Conservation (phyloP, 2,113 vertebrate species). For the Lethenteron reissneri region DNA sequence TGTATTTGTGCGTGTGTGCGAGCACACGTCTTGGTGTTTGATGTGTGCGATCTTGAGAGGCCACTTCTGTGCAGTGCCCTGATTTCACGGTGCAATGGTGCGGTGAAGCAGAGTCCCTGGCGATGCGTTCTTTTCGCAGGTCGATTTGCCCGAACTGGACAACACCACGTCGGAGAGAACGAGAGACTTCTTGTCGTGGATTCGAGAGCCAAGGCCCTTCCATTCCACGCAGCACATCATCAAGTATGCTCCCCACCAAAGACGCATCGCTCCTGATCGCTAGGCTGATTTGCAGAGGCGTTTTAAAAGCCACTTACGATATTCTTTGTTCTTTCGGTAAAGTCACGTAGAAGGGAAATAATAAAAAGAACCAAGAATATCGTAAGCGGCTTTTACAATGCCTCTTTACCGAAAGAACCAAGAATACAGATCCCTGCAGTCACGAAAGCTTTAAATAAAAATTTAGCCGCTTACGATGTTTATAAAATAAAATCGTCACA, state of each 20-base stretch:
- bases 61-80: slow-evolving; percentile 5
- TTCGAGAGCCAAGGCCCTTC: slow-evolving; percentile 54
- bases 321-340: no score
- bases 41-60: not conserved
- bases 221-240: slow-evolving; percentile 43
- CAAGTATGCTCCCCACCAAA: slow-evolving; percentile 44
- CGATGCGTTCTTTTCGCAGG: slow-evolving; percentile 24
- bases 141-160: slow-evolving; percentile 56
- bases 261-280: not conserved
- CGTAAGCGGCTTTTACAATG: no score
- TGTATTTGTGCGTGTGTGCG: not conserved
- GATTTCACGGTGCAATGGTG: no score
- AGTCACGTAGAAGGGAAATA: no score
- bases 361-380: no score
- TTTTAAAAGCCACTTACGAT: not conserved
- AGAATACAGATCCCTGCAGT: no score
- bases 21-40: not conserved
- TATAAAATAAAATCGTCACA: not conserved
- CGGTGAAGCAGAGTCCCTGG: not conserved
- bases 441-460: no score
- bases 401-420: no score
- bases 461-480: not conserved
- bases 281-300: not conserved
- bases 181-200: slow-evolving; percentile 63
- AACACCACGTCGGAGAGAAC: slow-evolving; percentile 48